Percentiles rank a stretch among this genome's conserved stretches.
Evolutionary conservation across 2,888 invertebrate genomes (phyloP).

Genomic region (Harpalus rubripes): DNA sequence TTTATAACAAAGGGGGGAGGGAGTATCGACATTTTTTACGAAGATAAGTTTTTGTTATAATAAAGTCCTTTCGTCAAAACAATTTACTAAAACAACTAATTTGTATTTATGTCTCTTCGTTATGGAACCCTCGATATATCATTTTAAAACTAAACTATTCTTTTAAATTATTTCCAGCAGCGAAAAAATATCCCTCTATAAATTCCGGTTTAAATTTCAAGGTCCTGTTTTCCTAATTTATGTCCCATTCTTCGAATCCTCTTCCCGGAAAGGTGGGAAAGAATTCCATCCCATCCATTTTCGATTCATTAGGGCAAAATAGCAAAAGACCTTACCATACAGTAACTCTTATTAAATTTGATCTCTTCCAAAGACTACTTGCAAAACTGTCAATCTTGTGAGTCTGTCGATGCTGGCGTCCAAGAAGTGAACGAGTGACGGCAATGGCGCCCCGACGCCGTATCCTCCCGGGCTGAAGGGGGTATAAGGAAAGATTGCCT

Average conservation of each 20-base stretch:
- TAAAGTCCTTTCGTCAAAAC: no score
- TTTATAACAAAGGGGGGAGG: no score
- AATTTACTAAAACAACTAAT: no score
- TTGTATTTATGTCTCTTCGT: background rate
- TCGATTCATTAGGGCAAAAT: constrained; percentile 44
- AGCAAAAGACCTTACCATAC: constrained; percentile 35
- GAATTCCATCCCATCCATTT: constrained; percentile 33
- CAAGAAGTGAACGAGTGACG: constrained; percentile 37
- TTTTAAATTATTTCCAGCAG: background rate
- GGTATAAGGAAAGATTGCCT: background rate
- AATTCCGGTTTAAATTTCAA: constrained; percentile 10
- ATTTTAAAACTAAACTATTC: background rate
- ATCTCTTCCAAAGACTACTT: constrained; percentile 53
- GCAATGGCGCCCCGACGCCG: constrained; percentile 14
- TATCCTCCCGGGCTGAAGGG: background rate
- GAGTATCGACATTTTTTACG: no score
- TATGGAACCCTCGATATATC: background rate
- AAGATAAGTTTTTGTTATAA: no score
- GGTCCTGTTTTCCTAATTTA: constrained; percentile 2
- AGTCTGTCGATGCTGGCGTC: constrained; percentile 33
- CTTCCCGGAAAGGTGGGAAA: constrained; percentile 17
- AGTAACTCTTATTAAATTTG: constrained; percentile 46
- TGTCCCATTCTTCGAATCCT: background rate
- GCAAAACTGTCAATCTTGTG: constrained; percentile 57
- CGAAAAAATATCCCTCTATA: constrained; percentile 2